phyloP scores from a whole-genome alignment of 2,113 vertebrate genomes.

The Labeo rohita region DNA sequence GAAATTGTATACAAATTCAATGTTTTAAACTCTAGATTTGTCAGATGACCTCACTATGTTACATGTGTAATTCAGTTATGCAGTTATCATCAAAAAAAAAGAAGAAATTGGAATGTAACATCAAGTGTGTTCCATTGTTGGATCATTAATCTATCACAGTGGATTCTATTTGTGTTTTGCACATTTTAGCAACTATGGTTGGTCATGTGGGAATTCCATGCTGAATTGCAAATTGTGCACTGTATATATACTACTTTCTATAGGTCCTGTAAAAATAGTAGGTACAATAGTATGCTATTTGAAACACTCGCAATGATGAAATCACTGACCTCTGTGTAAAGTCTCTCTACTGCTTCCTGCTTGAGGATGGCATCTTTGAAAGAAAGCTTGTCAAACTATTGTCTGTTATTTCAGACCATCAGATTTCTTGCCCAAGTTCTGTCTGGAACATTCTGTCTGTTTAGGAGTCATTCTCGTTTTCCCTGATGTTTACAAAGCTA shows the following conservation, averaged over 20 bases:
- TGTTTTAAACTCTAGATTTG: too few relatives aligned
- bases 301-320: neutral
- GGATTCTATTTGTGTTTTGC: neutral
- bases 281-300: neutral
- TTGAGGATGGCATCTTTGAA: neutral
- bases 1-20: too few relatives aligned
- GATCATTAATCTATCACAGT: neutral
- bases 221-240: neutral
- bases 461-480: neutral
- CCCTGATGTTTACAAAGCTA: neutral
- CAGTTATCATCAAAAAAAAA: too few relatives aligned
- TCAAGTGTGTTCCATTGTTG: neutral
- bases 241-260: too few relatives aligned
- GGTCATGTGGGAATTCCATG: neutral
- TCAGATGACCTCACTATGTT: too few relatives aligned
- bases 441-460: neutral
- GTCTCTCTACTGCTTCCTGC: neutral
- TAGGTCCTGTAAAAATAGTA: too few relatives aligned
- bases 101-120: neutral
- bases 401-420: slow-evolving; percentile 1
- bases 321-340: neutral
- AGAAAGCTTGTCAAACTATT: neutral
- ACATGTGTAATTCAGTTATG: too few relatives aligned
- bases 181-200: neutral
- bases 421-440: neutral